These are phyloP conservation scores for Onchidella celtica DNA, from an alignment of 2,888 invertebrate species.

Conservation along the genomic window DNA sequence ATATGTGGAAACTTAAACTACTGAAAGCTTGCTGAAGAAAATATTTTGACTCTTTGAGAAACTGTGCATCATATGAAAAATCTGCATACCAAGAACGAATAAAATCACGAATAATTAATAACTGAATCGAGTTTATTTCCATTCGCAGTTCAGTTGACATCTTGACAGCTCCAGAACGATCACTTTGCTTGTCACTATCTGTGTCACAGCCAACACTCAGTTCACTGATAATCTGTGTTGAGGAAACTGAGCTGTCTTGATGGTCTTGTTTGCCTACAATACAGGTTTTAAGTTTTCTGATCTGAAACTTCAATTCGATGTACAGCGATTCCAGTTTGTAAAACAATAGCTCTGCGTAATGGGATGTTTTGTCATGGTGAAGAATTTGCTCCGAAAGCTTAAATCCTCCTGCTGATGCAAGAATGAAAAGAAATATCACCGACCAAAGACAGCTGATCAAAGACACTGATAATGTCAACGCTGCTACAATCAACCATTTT, in stretches of 20 bases:
- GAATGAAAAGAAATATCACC: background rate
- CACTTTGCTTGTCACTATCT: background rate
- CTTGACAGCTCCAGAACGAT: background rate
- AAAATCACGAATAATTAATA: constrained; percentile 63
- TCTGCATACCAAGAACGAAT: constrained; percentile 67
- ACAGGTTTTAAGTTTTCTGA: background rate
- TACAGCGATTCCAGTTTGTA: constrained; percentile 36
- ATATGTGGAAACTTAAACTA: background rate
- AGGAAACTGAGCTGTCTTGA: background rate
- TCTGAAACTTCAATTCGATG: background rate
- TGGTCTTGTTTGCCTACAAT: background rate
- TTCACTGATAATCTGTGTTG: constrained; percentile 11
- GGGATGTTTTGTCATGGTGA: constrained; percentile 21
- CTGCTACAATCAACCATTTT: constrained; percentile 19
- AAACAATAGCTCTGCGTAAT: constrained; percentile 14
- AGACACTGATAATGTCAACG: constrained; percentile 9
- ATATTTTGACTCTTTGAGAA: constrained; percentile 57
- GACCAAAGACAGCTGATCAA: constrained; percentile 30
- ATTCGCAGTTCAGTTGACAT: constrained; percentile 18
- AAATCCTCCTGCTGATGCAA: constrained; percentile 1
- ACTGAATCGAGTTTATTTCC: constrained; percentile 52
- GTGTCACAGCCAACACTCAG: background rate
- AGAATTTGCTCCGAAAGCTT: constrained; percentile 29
- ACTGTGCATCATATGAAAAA: constrained; percentile 59
- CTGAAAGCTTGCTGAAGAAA: constrained; percentile 34